These are phyloP conservation scores for Zaprionus ornatus DNA, from an alignment of 1,140 invertebrate species.

Conservation along the genomic window DNA sequence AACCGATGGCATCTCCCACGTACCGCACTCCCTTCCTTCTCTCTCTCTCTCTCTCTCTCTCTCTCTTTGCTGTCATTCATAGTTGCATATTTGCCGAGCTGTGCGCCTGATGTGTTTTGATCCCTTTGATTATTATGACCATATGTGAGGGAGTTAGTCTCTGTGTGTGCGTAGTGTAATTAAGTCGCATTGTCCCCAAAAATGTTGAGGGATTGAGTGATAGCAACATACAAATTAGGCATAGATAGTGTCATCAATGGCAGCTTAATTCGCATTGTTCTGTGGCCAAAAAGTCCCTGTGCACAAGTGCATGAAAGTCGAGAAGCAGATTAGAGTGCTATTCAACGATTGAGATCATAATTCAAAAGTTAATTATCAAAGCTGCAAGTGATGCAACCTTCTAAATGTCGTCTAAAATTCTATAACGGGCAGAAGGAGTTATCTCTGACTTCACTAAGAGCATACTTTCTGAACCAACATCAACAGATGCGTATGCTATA, in stretches of 20 bases:
- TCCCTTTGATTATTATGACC: slow-evolving; percentile 49
- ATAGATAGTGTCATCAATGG: slow-evolving; percentile 38
- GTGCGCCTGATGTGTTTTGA: slow-evolving; percentile 31
- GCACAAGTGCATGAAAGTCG: neutral
- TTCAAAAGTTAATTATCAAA: neutral
- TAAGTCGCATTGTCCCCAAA: slow-evolving; percentile 66
- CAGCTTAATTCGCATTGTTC: slow-evolving; percentile 29
- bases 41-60: neutral
- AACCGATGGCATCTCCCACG: slow-evolving; percentile 7
- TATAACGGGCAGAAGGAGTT: no score
- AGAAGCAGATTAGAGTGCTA: neutral
- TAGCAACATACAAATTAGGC: slow-evolving; percentile 38
- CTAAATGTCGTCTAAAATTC: no score
- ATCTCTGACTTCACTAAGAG: no score
- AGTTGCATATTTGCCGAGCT: slow-evolving; percentile 27
- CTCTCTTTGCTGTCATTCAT: slow-evolving; percentile 13
- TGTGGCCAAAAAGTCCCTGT: neutral
- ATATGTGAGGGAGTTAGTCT: neutral
- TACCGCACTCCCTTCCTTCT: neutral
- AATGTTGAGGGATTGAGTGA: slow-evolving; percentile 12
- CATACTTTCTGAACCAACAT: no score
- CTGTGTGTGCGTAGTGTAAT: slow-evolving; percentile 58
- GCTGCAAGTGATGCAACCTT: neutral
- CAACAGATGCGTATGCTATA: no score
- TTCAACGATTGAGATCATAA: neutral